Evolutionary conservation across 2,113 vertebrate species (phyloP).

Genomic region (Anguilla japonica): DNA sequence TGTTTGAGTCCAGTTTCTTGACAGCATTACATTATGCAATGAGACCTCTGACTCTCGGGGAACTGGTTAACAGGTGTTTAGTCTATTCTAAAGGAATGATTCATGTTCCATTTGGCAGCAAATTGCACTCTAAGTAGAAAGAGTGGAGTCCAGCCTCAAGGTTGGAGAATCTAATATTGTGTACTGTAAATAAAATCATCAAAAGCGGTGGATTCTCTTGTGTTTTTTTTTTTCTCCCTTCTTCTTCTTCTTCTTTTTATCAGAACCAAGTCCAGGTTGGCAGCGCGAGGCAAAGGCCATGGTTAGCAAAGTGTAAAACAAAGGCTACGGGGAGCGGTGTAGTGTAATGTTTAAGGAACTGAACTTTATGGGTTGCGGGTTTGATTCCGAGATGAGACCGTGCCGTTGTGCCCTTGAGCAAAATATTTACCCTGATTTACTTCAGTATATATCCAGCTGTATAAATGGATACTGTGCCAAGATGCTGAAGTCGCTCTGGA

Average conservation of each 20-base stretch:
- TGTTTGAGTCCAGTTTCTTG: not conserved
- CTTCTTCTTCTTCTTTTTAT: not conserved
- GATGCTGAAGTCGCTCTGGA: too few species aligned
- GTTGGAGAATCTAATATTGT: conserved; percentile 40
- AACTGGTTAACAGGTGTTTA: conserved; percentile 50
- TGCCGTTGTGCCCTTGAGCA: too few species aligned
- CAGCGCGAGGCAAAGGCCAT: too few species aligned
- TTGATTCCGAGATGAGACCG: too few species aligned
- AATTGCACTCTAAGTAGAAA: conserved; percentile 48
- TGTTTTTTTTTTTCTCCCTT: not conserved
- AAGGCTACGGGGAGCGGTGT: too few species aligned
- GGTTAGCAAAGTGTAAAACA: too few species aligned
- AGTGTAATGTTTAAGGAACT: too few species aligned
- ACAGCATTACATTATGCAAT: conserved; percentile 8
- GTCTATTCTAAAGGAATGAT: conserved; percentile 55
- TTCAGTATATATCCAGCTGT: too few species aligned
- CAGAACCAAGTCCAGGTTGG: not conserved
- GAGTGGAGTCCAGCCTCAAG: conserved; percentile 51
- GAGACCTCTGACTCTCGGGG: not conserved
- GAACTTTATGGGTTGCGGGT: too few species aligned
- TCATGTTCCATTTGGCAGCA: conserved; percentile 55
- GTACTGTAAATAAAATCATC: conserved; percentile 45
- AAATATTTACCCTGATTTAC: too few species aligned
- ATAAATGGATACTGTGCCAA: too few species aligned
- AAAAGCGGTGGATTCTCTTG: conserved; percentile 43